phyloP scores from a whole-genome alignment of 2,888 invertebrate genomes.

The Hirudinaria manillensis region DNA sequence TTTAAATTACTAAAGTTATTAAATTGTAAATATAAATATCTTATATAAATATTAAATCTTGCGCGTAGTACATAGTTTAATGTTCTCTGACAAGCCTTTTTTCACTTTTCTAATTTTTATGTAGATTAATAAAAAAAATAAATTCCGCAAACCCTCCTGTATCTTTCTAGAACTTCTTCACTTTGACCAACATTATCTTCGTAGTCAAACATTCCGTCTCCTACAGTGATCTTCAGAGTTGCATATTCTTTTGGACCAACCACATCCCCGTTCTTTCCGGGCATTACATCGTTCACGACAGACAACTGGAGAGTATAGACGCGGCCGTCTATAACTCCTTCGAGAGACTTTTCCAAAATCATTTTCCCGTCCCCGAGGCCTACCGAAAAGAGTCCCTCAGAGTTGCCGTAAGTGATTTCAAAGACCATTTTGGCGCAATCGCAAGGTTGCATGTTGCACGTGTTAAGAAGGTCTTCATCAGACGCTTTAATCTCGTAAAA shows the following conservation, averaged over 20 bases:
- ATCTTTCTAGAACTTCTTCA: neutral
- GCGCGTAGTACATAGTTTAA: too few relatives aligned
- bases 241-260: constrained; percentile 27
- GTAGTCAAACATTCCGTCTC: neutral
- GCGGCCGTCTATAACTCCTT: neutral
- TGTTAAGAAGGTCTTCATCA: constrained; percentile 1
- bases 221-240: constrained; percentile 18
- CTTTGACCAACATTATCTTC: neutral
- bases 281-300: constrained; percentile 18
- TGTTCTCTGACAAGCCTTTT: too few relatives aligned
- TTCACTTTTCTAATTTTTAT: neutral
- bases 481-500: constrained; percentile 6
- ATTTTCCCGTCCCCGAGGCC: neutral
- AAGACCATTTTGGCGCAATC: constrained; percentile 12
- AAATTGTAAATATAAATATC: too few relatives aligned
- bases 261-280: constrained; percentile 20
- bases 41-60: too few relatives aligned
- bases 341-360: constrained; percentile 1
- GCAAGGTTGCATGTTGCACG: neutral
- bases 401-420: neutral
- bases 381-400: neutral
- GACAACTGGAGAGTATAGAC: constrained; percentile 19
- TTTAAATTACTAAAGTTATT: too few relatives aligned
- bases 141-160: constrained; percentile 14
- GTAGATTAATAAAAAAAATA: neutral